These are phyloP conservation scores for Platycnemis pennipes DNA, from an alignment of 2,888 invertebrate species.

Conservation along the genomic window DNA sequence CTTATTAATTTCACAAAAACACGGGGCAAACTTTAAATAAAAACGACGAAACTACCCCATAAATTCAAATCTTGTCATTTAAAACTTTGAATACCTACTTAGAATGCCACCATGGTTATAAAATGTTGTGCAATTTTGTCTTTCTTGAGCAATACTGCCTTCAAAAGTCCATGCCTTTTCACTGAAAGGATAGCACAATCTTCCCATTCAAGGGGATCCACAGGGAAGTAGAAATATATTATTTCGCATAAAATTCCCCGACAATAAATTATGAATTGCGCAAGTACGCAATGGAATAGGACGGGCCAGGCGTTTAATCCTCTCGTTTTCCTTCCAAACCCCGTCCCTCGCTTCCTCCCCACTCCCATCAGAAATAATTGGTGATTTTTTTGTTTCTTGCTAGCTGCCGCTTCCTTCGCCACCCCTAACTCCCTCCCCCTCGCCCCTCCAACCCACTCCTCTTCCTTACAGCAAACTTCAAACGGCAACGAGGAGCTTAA, in stretches of 20 bases:
- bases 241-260: neutral
- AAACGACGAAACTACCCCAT: too few species aligned
- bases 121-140: too few species aligned
- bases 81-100: too few species aligned
- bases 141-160: neutral
- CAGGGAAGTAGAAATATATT: constrained; percentile 13
- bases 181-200: neutral
- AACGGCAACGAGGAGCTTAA: constrained; percentile 42
- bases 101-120: too few species aligned
- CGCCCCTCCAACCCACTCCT: neutral
- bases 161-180: neutral
- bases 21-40: too few species aligned
- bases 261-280: constrained; percentile 22
- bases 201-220: neutral
- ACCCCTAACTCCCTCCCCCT: neutral
- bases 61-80: too few species aligned
- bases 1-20: too few species aligned
- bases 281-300: neutral
- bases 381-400: constrained; percentile 1
- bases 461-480: constrained; percentile 8
- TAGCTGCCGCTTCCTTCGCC: neutral
- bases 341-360: neutral
- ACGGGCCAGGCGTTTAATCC: neutral
- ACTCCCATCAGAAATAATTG: constrained; percentile 24
- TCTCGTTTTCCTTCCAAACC: neutral